These are phyloP conservation scores for Carlito syrichta DNA, from an alignment of 2,113 vertebrate genomes.

Conservation along the genomic window DNA sequence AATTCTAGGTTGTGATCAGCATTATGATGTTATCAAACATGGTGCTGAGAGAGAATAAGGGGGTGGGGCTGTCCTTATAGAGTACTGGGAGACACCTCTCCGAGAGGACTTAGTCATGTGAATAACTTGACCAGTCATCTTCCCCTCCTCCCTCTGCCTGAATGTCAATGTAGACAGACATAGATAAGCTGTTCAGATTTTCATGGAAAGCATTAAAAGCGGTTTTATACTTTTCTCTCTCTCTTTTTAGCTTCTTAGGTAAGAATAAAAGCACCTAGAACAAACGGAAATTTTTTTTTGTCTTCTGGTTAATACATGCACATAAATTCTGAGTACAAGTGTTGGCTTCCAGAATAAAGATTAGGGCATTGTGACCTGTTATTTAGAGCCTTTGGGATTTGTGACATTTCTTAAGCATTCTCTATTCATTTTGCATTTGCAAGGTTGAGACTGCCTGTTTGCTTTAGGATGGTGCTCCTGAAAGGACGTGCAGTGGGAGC, in stretches of 20 bases:
- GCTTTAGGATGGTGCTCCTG: not conserved
- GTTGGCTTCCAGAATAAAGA: not conserved
- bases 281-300: not conserved
- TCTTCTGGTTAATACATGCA: not conserved
- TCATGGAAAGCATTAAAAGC: not conserved
- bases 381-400: not conserved
- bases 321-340: not conserved
- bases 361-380: not conserved
- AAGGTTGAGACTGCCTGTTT: not conserved
- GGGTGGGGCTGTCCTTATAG: not conserved
- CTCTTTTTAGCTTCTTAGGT: not conserved
- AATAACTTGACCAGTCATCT: not conserved
- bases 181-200: not conserved
- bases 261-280: not conserved
- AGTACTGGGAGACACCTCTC: not conserved
- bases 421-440: not conserved
- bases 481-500: not conserved
- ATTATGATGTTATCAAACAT: not conserved
- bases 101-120: not conserved
- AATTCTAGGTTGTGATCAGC: not conserved
- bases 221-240: not conserved
- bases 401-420: not conserved
- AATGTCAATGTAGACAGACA: not conserved
- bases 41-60: not conserved
- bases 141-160: too few species aligned